Evolutionary conservation across 2,113 vertebrate species (phyloP).

Genomic region (Coryphaenoides rupestris): DNA sequence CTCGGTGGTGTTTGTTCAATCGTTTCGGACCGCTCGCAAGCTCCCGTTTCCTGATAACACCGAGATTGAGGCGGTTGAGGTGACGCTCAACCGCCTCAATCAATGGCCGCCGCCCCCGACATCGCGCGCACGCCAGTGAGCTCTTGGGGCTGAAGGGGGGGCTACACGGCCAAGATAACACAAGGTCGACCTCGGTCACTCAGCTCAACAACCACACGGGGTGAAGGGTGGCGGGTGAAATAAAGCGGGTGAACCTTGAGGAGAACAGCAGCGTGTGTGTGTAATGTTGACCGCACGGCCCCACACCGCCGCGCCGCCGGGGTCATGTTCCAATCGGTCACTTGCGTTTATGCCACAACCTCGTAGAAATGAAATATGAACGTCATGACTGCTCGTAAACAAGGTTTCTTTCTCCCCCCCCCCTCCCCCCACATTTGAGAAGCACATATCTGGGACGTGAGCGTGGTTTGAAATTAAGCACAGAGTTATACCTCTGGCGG

Average conservation of each 20-base stretch:
- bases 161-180: slow-evolving; percentile 20
- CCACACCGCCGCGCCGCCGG: slow-evolving; percentile 12
- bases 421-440: slow-evolving; percentile 8
- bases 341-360: slow-evolving; percentile 19
- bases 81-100: slow-evolving; percentile 54
- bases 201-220: background rate
- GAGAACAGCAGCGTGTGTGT: slow-evolving; percentile 18
- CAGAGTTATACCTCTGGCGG: slow-evolving; percentile 22
- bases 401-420: slow-evolving; percentile 19
- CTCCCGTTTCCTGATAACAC: slow-evolving; percentile 53
- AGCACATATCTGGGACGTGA: slow-evolving; percentile 16
- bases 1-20: slow-evolving; percentile 38
- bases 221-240: no score
- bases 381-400: slow-evolving; percentile 50
- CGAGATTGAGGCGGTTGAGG: slow-evolving; percentile 22
- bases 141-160: slow-evolving; percentile 4
- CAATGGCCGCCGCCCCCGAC: slow-evolving; percentile 37
- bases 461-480: slow-evolving; percentile 6
- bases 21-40: slow-evolving; percentile 53
- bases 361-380: slow-evolving; percentile 41
- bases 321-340: slow-evolving; percentile 24
- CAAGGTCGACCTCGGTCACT: slow-evolving; percentile 16
- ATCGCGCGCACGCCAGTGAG: slow-evolving; percentile 28
- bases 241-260: slow-evolving; percentile 18
- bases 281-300: slow-evolving; percentile 25